Evolutionary conservation across 2,888 invertebrate species (phyloP).

Genomic region (Ommatoiulus sabulosus): DNA sequence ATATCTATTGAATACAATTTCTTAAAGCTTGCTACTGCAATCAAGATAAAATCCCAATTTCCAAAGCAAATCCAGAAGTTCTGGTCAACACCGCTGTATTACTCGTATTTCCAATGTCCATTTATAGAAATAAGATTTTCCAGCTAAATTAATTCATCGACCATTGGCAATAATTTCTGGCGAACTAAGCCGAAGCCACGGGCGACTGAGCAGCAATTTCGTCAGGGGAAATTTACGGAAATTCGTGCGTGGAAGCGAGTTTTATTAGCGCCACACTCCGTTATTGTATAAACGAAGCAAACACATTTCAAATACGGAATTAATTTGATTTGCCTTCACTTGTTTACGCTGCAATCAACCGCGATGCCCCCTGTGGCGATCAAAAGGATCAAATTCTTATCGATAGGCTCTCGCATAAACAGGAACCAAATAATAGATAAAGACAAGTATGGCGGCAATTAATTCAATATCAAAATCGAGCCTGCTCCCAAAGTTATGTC

Average conservation of each 20-base stretch:
- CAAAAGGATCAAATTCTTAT: conserved; percentile 32
- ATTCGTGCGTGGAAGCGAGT: neutral
- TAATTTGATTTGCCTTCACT: conserved; percentile 32
- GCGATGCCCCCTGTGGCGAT: conserved; percentile 35
- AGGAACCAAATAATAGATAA: neutral
- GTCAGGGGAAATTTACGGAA: conserved; percentile 17
- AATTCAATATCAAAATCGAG: conserved; percentile 35
- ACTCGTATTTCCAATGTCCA: too few relatives aligned
- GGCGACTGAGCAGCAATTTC: conserved; percentile 8
- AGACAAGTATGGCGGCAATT: neutral
- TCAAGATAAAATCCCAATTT: too few relatives aligned
- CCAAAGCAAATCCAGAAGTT: too few relatives aligned
- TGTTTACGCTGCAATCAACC: conserved; percentile 43
- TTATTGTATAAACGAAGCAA: neutral
- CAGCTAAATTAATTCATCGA: neutral
- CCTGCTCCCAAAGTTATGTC: neutral
- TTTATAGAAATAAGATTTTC: neutral
- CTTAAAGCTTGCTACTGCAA: too few relatives aligned
- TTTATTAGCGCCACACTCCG: neutral
- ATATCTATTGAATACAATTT: too few relatives aligned
- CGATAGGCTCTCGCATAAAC: neutral
- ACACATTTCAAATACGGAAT: conserved; percentile 40
- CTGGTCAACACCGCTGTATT: neutral
- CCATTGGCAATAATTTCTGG: neutral
- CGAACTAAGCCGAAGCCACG: neutral